phyloP scores from a whole-genome alignment of 2,113 vertebrate species.

The Phalacrocorax carbo region DNA sequence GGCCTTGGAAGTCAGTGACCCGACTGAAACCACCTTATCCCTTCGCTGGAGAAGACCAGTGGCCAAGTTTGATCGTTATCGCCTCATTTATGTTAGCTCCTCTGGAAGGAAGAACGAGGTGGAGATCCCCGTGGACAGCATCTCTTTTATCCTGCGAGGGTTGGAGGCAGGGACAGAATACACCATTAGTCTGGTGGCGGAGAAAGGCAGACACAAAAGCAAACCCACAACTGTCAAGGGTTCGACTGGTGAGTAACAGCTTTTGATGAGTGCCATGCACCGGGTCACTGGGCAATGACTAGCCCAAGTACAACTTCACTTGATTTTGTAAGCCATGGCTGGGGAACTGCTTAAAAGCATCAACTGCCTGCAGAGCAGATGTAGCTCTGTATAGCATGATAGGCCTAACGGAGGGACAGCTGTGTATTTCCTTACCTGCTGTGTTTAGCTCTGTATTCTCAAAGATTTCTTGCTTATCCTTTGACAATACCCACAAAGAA shows the following conservation, averaged over 20 bases:
- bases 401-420: neutral
- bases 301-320: neutral
- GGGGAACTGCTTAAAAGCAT: neutral
- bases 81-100: constrained; percentile 72
- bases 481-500: neutral
- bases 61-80: constrained; percentile 89
- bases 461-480: neutral
- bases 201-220: constrained; percentile 89
- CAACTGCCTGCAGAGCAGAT: neutral
- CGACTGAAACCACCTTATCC: constrained; percentile 81
- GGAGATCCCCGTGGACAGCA: constrained; percentile 74
- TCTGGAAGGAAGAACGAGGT: constrained; percentile 75
- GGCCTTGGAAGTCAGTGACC: constrained; percentile 80
- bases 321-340: rapidly evolving
- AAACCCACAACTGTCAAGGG: constrained; percentile 75
- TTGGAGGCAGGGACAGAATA: constrained; percentile 85
- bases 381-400: neutral
- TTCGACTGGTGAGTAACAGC: constrained; percentile 83
- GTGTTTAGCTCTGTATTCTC: neutral
- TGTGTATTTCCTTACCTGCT: neutral
- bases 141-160: constrained; percentile 75
- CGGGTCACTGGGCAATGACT: neutral
- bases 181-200: constrained; percentile 80
- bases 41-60: constrained; percentile 85
- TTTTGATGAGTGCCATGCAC: rapidly evolving